phyloP scores from a whole-genome alignment of 2,888 invertebrate genomes.

The Torymus tubicola region DNA sequence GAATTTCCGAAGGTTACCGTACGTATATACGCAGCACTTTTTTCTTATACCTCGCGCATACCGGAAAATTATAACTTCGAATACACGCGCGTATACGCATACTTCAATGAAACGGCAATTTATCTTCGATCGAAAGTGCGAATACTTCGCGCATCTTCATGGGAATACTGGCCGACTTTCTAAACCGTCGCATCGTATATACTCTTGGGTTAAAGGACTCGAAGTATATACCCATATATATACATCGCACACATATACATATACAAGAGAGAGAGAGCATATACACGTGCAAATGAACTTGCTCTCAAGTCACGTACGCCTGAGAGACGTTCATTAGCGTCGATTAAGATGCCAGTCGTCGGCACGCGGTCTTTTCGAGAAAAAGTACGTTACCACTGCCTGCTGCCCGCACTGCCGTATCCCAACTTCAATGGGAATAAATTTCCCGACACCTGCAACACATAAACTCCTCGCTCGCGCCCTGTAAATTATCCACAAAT shows the following conservation, averaged over 20 bases:
- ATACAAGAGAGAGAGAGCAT: not conserved
- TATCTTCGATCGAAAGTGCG: slow-evolving; percentile 7
- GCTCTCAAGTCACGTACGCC: slow-evolving; percentile 58
- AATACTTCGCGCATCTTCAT: not conserved
- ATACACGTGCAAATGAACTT: slow-evolving; percentile 58
- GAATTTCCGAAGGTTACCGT: too few species aligned
- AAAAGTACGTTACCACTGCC: not conserved
- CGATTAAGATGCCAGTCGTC: slow-evolving; percentile 70
- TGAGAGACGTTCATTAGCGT: slow-evolving; percentile 69
- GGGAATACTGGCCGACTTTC: too few species aligned
- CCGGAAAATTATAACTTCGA: not conserved
- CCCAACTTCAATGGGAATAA: not conserved
- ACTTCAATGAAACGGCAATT: not conserved
- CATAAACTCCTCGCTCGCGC: not conserved
- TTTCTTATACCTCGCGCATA: too few species aligned
- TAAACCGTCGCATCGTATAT: too few species aligned
- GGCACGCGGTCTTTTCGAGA: not conserved
- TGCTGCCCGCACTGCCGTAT: too few species aligned
- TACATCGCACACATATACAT: too few species aligned
- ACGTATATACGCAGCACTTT: too few species aligned
- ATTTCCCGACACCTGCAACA: slow-evolving; percentile 28
- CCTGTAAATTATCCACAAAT: slow-evolving; percentile 21
- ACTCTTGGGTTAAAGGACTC: too few species aligned
- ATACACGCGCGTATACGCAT: not conserved
- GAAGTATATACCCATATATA: too few species aligned